These are phyloP conservation scores for Amiota mariae DNA, from an alignment of 2,888 invertebrate genomes.

Conservation along the genomic window DNA sequence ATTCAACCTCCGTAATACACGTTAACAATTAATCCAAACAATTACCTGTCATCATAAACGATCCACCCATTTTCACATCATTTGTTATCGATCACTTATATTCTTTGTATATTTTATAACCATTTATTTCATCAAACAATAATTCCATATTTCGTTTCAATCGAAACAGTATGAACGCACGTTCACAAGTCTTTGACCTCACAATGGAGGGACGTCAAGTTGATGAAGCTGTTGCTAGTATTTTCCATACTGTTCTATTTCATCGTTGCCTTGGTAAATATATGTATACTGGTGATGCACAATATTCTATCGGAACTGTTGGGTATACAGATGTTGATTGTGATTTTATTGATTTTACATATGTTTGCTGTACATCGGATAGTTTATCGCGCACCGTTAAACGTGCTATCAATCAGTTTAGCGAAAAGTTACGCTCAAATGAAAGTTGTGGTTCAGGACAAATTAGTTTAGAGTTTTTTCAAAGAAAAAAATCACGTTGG, in stretches of 20 bases:
- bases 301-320: constrained; percentile 95
- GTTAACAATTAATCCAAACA: too few species aligned
- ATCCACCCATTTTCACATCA: not conserved
- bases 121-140: not conserved
- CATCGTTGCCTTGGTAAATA: constrained; percentile 94
- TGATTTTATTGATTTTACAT: constrained; percentile 97
- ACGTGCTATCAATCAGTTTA: constrained; percentile 85
- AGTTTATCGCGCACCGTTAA: constrained; percentile 82
- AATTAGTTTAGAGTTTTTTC: constrained; percentile 96
- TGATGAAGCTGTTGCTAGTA: constrained; percentile 91
- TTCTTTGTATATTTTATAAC: not conserved
- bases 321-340: constrained; percentile 98
- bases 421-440: constrained; percentile 83
- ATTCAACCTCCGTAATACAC: too few species aligned
- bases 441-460: constrained; percentile 85
- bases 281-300: constrained; percentile 93
- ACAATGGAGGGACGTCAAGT: constrained; percentile 92
- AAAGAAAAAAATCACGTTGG: constrained; percentile 92
- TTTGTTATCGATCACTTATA: not conserved
- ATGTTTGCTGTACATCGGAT: constrained; percentile 94
- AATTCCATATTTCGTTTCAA: not conserved
- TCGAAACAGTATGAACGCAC: constrained; percentile 80
- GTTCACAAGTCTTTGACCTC: constrained; percentile 86
- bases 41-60: not conserved
- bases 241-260: constrained; percentile 93